Base-by-base conservation (phyloP, 2,797 vertebrate species). In the Lepilemur ruficaudatus region DNA sequence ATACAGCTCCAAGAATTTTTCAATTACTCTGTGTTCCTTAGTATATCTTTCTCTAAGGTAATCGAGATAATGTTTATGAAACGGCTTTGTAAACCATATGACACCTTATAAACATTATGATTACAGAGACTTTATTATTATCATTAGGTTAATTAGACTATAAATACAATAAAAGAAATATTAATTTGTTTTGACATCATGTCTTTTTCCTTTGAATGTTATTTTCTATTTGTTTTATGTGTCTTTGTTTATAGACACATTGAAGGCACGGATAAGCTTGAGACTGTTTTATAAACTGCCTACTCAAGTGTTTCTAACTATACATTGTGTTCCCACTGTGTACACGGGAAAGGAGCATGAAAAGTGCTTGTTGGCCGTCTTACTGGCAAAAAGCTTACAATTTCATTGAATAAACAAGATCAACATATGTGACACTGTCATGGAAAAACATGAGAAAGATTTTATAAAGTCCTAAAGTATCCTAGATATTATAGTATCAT, bases 61-160 rank as follows among this genome's bases (percentile, higher is more conserved):
- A 93, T 72, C 61, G 15, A 89, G 20, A 55, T 63, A 95, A 72
- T 79, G 41, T 3, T 65, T 94, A 48, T 70, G 18, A 79, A 65
- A 82, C 46, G 17, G 4, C 17, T 70, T 94, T 88, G 15, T 70
- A 92, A 50, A 46, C 8, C 30, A 43, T 35, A 67, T 87, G 17
- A 59, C 9, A 70, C 9, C 25, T 67, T 70, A 78, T 46, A 52
- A 55, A 57, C 63, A 50, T 67, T 82, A 72, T 57, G 82, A 76
- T 69, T 87, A 61, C 15, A 61, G 32, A 52, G 13, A 46, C 11
- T 87, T 73, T 63, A 55, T 84, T 72, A 48, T 63, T 88, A 79
- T 83, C 32, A 35, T 92, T 82, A 82, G 63, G n/a, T 79, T 81
- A 76, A 92, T 84, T 86, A 84, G 38, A 88, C 84, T 78, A 76